phyloP scores from a whole-genome alignment of 2,888 invertebrate genomes.

The Agrilus mali region DNA sequence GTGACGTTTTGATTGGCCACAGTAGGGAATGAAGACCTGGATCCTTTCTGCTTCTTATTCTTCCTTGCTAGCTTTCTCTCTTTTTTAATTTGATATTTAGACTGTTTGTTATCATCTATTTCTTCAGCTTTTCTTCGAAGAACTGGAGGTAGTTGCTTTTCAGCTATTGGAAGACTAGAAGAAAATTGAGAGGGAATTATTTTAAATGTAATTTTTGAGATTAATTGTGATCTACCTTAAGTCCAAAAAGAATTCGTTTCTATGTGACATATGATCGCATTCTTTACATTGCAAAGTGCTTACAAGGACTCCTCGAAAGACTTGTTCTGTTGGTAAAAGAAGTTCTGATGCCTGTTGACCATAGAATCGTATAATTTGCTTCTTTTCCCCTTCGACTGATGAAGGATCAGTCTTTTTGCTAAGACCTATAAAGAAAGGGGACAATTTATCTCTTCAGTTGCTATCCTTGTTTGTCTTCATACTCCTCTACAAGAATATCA shows the following conservation, averaged over 20 bases:
- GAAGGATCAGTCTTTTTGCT: slow-evolving; percentile 60
- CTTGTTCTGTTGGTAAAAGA: slow-evolving; percentile 71
- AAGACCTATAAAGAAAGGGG: slow-evolving; percentile 27
- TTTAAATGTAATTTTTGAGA: neutral
- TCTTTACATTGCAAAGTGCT: slow-evolving; percentile 83
- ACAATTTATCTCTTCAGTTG: no score
- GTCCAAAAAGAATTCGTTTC: slow-evolving; percentile 88
- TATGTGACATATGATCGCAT: slow-evolving; percentile 74
- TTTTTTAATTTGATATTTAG: slow-evolving; percentile 55
- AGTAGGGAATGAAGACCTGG: slow-evolving; percentile 13
- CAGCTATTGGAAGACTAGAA: slow-evolving; percentile 74
- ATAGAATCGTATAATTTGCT: slow-evolving; percentile 68
- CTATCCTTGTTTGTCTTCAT: no score
- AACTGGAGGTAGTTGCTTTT: slow-evolving; percentile 59
- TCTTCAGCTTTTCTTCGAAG: slow-evolving; percentile 35
- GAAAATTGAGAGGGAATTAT: neutral
- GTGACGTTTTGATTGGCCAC: neutral
- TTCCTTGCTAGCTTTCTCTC: slow-evolving; percentile 47
- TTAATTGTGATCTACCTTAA: slow-evolving; percentile 34
- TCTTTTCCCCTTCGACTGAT: slow-evolving; percentile 63
- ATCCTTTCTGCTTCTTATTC: slow-evolving; percentile 36
- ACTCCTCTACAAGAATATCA: no score
- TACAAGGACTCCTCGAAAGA: slow-evolving; percentile 87
- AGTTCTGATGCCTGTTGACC: slow-evolving; percentile 69
- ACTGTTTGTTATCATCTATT: slow-evolving; percentile 40